phyloP scores from a whole-genome alignment of 2,888 invertebrate genomes.

The Neuroscelio doddi region DNA sequence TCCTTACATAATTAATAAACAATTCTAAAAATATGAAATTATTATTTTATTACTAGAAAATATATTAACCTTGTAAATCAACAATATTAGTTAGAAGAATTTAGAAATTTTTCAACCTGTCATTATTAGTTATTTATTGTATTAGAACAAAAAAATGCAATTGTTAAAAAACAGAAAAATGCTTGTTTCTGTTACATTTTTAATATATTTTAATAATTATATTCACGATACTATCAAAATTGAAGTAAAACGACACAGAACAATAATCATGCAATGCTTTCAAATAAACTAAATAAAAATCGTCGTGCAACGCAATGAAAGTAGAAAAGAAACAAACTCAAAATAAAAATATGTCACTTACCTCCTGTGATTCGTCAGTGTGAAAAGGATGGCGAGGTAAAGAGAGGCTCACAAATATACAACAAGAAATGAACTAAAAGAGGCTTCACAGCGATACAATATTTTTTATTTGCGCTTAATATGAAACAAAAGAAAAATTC shows the following conservation, averaged over 20 bases:
- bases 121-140: no score
- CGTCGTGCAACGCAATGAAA: constrained; percentile 44
- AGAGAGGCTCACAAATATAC: constrained; percentile 36
- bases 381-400: constrained; percentile 28
- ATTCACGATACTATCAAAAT: neutral
- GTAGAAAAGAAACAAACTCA: constrained; percentile 45
- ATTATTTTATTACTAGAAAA: no score
- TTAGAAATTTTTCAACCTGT: no score
- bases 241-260: neutral
- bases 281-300: constrained; percentile 6
- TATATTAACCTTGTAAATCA: no score
- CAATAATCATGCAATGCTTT: constrained; percentile 11
- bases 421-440: constrained; percentile 15
- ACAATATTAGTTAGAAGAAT: no score
- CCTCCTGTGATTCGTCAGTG: constrained; percentile 10
- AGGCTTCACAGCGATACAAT: constrained; percentile 9
- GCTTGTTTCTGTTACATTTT: no score
- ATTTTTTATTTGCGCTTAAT: constrained; percentile 11
- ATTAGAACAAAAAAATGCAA: no score
- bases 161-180: no score
- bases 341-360: constrained; percentile 39
- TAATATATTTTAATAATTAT: no score
- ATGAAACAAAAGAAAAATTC: constrained; percentile 40
- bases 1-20: no score
- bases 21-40: no score